Conservation (phyloP, 2,113 vertebrate species). For the Carassius carassius region DNA sequence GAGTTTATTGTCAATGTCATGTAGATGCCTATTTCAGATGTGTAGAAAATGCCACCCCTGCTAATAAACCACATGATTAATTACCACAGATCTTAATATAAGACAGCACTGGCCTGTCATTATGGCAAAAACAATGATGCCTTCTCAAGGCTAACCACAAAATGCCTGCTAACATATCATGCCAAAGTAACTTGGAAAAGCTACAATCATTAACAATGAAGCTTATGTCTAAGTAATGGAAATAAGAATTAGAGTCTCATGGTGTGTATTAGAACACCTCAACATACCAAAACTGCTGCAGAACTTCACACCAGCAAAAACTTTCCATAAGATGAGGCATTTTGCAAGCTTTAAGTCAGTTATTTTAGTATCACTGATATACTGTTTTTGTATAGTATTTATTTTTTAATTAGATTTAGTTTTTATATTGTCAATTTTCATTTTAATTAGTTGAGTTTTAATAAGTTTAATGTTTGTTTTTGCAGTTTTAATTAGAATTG, state of each 20-base stretch:
- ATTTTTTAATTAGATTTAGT: too few species aligned
- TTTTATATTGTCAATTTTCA: too few species aligned
- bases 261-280: slow-evolving; percentile 17
- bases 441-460: too few species aligned
- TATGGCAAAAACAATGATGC: slow-evolving; percentile 31
- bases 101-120: slow-evolving; percentile 12
- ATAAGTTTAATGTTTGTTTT: too few species aligned
- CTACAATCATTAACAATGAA: neutral
- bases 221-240: slow-evolving; percentile 3
- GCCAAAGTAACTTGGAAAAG: neutral
- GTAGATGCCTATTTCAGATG: neutral
- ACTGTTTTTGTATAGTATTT: too few species aligned
- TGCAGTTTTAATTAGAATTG: too few species aligned
- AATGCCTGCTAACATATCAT: neutral
- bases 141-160: neutral
- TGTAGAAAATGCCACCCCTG: slow-evolving; percentile 12
- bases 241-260: neutral
- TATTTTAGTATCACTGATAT: too few species aligned
- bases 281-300: neutral
- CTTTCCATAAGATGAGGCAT: neutral
- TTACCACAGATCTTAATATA: neutral
- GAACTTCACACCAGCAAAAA: neutral
- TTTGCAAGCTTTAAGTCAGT: too few species aligned
- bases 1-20: neutral
- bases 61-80: slow-evolving; percentile 22